phyloP scores from a whole-genome alignment of 2,888 invertebrate genomes.

The Tinea trinotella region DNA sequence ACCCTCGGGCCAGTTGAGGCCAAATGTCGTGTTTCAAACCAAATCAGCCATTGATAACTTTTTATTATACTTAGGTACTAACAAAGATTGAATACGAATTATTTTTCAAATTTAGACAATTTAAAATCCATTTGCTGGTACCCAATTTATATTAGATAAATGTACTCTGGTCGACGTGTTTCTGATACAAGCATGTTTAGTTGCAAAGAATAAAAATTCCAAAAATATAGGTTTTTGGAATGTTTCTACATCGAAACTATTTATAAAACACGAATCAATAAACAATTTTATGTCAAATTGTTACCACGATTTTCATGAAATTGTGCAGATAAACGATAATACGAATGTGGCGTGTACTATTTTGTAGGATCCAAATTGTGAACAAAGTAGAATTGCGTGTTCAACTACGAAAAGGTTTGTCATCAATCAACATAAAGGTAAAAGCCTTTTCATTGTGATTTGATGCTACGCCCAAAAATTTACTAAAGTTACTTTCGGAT shows the following conservation, averaged over 20 bases:
- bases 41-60: too few relatives aligned
- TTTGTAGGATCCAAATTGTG: not conserved
- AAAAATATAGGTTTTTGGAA: not conserved
- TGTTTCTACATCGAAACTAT: not conserved
- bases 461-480: constrained; percentile 8
- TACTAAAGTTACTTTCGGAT: not conserved
- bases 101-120: too few relatives aligned
- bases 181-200: too few relatives aligned
- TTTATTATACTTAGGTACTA: too few relatives aligned
- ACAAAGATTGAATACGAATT: too few relatives aligned
- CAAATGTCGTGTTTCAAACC: too few relatives aligned
- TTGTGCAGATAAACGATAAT: not conserved
- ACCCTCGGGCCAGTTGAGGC: too few relatives aligned
- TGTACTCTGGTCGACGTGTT: too few relatives aligned
- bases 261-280: constrained; percentile 8
- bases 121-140: too few relatives aligned
- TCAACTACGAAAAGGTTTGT: constrained; percentile 7
- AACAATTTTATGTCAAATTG: not conserved
- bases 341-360: constrained; percentile 2
- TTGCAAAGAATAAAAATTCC: too few relatives aligned
- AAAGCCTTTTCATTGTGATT: constrained; percentile 11
- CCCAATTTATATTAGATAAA: too few relatives aligned
- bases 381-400: constrained; percentile 10
- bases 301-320: not conserved
- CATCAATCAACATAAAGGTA: constrained; percentile 11